These are phyloP conservation scores for Naja naja DNA, from an alignment of 2,113 vertebrate genomes.

Conservation along the genomic window DNA sequence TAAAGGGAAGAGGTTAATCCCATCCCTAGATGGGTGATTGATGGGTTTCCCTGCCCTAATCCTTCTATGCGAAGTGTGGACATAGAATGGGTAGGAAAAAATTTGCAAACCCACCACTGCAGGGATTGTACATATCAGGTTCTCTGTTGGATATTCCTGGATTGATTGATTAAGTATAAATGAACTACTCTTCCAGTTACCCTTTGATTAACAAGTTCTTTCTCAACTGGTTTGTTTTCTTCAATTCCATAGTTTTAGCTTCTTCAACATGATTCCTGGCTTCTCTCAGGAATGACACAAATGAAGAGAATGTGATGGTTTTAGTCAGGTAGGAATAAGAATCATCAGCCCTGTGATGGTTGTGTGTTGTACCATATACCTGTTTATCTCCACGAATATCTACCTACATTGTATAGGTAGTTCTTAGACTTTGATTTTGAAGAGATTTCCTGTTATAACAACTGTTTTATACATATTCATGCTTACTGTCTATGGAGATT, in stretches of 20 bases:
- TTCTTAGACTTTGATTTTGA: not conserved
- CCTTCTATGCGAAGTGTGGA: too few relatives aligned
- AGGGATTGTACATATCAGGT: not conserved
- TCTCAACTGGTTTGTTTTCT: not conserved
- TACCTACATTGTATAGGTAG: not conserved
- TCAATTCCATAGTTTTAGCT: not conserved
- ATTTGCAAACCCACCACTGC: too few relatives aligned
- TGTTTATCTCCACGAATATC: not conserved
- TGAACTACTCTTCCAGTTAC: not conserved
- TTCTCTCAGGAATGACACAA: not conserved
- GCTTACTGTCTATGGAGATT: not conserved
- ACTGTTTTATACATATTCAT: not conserved
- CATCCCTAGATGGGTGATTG: too few relatives aligned
- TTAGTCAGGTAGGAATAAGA: not conserved
- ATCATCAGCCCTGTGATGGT: not conserved
- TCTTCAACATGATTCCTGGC: not conserved
- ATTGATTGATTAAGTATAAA: not conserved
- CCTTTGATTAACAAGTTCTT: not conserved
- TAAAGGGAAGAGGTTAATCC: too few relatives aligned
- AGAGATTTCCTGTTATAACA: not conserved
- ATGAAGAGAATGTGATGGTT: not conserved
- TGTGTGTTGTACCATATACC: not conserved
- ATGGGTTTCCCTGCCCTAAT: too few relatives aligned
- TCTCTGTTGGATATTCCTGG: not conserved
- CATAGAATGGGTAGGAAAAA: too few relatives aligned